Evolutionary conservation across 1,140 invertebrate species (phyloP), one percentile per base, ranked within the genome.

Genomic region (Halesus radiatus): DNA sequence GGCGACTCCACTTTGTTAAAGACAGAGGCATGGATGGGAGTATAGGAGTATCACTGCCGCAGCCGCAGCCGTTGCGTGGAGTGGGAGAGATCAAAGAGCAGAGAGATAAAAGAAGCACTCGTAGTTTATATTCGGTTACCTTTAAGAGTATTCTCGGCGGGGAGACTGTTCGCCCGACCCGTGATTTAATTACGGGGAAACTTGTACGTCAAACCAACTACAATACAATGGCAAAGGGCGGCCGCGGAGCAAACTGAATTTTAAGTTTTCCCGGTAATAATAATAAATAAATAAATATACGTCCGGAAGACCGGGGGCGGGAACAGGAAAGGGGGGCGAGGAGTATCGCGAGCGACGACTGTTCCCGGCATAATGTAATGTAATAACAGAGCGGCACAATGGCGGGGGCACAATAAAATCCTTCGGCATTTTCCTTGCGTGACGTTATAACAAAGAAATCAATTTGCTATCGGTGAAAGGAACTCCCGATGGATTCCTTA

Each of bases 391-490:
- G 54, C 73, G 60, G 23, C 52, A 75, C 73, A 73, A 64, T 76
- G 66, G 52, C 78, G 53, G 53, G 26, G 64, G 79, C 60, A 80
- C 73, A 77, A 81, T 81, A 77, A 81, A 77, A 81, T 66, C 75
- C 70, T 77, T 77, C 32, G 60, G 76, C 66, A 32, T 56, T 60
- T 73, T 20, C 66, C 66, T 70, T 70, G 22, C 70, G 70, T 74
- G 29, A 74, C 13, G 70, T 32, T 26, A 76, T 76, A 80, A 83
- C 79, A 83, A 83, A 80, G 79, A 83, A 83, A 83, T 83, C 81
- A 83, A 83, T 83, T 83, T 80, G 58, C 79, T 73, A 80, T 58
- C 64, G 73, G 37, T 66, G 76, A 80, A 80, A 78, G 75, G 68
- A 72, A 68, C 68, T 37, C 75, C 66, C 79, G 80, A 80, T 79